These are phyloP conservation scores for Perodicticus potto DNA, from an alignment of 2,797 vertebrate genomes.

Conservation along the genomic window DNA sequence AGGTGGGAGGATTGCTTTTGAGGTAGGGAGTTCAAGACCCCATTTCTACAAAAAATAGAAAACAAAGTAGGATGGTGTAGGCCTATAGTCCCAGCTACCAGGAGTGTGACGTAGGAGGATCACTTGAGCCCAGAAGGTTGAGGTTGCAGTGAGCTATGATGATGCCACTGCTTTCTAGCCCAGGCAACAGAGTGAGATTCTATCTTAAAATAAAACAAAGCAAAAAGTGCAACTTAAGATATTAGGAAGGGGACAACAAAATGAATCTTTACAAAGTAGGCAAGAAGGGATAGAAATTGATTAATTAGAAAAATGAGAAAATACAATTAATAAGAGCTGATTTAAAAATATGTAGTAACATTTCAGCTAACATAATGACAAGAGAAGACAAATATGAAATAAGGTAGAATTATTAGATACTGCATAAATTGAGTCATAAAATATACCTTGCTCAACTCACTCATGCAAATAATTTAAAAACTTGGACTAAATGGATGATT, in stretches of 20 bases:
- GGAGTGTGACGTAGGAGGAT: too few relatives aligned
- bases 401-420: background rate
- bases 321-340: background rate
- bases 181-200: too few relatives aligned
- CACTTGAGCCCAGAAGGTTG: too few relatives aligned
- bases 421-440: background rate
- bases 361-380: background rate
- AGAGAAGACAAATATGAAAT: background rate
- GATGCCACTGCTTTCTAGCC: too few relatives aligned
- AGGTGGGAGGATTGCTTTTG: too few relatives aligned
- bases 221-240: background rate
- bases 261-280: background rate
- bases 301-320: background rate
- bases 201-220: too few relatives aligned
- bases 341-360: background rate
- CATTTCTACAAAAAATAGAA: too few relatives aligned
- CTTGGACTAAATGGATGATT: background rate
- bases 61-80: too few relatives aligned
- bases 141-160: too few relatives aligned
- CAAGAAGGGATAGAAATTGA: background rate
- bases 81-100: too few relatives aligned
- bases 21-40: too few relatives aligned
- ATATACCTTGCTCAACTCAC: background rate
- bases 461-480: background rate
- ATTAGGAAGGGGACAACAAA: background rate